These are phyloP conservation scores for Xenops minutus DNA, from an alignment of 2,797 vertebrate species.

Conservation along the genomic window DNA sequence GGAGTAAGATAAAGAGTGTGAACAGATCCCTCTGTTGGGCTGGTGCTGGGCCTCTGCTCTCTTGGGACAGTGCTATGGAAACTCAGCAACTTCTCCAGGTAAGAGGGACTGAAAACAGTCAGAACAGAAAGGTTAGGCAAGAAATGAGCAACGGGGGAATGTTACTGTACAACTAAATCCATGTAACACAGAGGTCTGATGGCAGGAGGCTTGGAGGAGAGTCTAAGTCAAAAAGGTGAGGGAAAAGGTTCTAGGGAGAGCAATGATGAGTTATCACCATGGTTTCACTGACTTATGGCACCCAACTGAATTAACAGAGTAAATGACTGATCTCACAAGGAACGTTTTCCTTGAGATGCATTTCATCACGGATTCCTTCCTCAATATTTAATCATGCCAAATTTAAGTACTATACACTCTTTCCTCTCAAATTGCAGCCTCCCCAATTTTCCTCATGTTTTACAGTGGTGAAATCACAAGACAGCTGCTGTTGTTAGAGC, in stretches of 20 bases:
- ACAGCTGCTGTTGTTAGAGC: not conserved
- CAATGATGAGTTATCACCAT: not conserved
- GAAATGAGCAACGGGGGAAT: not conserved
- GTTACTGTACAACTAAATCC: not conserved
- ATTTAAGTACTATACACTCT: not conserved
- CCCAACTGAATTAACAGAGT: not conserved
- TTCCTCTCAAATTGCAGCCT: not conserved
- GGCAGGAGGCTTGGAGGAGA: not conserved
- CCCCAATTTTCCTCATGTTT: not conserved
- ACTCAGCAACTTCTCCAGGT: not conserved
- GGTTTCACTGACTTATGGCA: not conserved
- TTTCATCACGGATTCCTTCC: not conserved
- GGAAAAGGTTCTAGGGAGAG: not conserved
- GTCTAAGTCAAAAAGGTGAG: not conserved
- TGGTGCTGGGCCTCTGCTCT: not conserved
- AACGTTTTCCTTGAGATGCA: not conserved
- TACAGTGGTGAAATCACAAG: not conserved
- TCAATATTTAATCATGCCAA: not conserved
- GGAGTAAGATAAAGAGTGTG: not conserved
- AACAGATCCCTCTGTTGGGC: not conserved
- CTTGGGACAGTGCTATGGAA: fast-evolving
- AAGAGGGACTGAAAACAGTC: not conserved
- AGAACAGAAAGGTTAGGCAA: not conserved
- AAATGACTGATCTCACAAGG: not conserved
- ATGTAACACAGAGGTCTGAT: not conserved